Percentiles rank a stretch among this genome's conserved stretches.
Conservation (phyloP, 2,888 invertebrate genomes). For the Metalampra italica region DNA sequence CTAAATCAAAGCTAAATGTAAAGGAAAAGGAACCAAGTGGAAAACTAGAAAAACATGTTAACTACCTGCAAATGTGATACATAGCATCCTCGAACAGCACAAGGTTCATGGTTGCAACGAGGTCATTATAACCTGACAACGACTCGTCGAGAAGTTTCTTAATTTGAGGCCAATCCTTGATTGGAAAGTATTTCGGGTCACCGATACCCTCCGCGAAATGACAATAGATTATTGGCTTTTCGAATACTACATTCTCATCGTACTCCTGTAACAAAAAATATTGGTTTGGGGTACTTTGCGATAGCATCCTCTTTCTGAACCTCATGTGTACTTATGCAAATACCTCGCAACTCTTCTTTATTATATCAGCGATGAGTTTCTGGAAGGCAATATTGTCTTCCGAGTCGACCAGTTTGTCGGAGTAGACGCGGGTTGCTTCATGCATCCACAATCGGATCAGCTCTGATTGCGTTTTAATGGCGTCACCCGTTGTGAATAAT, state of each 20-base stretch:
- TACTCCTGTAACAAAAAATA: conserved; percentile 71
- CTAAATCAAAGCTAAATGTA: not conserved
- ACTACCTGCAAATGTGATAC: conserved; percentile 89
- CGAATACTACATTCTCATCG: conserved; percentile 85
- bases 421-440: conserved; percentile 93
- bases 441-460: conserved; percentile 94
- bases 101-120: conserved; percentile 94
- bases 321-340: not conserved
- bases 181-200: conserved; percentile 93
- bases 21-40: too few relatives aligned
- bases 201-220: conserved; percentile 95
- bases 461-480: conserved; percentile 82
- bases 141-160: conserved; percentile 88
- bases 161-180: conserved; percentile 84
- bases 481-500: conserved; percentile 88
- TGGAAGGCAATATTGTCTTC: conserved; percentile 85
- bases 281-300: not conserved
- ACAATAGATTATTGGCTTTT: conserved; percentile 90
- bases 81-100: conserved; percentile 97
- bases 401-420: conserved; percentile 93
- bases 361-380: conserved; percentile 84
- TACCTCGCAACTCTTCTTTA: conserved; percentile 88
- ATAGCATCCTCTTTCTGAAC: not conserved
- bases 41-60: too few relatives aligned
- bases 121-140: conserved; percentile 90